A percentile compares a stretch with the other conserved stretches of the same genome.
Evolutionary conservation across 2,113 vertebrate genomes (phyloP).

Genomic region (Cebidichthys violaceus): DNA sequence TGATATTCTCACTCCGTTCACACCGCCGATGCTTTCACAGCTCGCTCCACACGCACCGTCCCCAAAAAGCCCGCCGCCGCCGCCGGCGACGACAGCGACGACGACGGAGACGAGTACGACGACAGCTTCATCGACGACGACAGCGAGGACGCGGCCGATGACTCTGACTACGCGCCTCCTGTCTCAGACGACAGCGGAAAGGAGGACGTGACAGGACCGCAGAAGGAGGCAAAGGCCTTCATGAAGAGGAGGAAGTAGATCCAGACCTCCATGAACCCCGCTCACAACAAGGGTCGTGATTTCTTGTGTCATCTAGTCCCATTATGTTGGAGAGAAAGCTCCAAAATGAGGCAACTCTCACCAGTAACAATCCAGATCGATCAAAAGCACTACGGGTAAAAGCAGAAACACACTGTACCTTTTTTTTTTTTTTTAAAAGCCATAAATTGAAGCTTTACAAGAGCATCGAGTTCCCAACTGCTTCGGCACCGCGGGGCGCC

Average conservation of each 20-base stretch:
- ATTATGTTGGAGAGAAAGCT: too few species aligned
- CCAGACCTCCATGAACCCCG: neutral
- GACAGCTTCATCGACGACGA: slow-evolving; percentile 82
- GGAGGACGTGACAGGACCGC: slow-evolving; percentile 69
- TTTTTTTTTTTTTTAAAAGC: too few species aligned
- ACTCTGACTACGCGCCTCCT: slow-evolving; percentile 78
- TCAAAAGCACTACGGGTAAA: too few species aligned
- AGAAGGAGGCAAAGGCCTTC: slow-evolving; percentile 71
- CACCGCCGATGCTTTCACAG: slow-evolving; percentile 19
- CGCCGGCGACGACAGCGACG: slow-evolving; percentile 30
- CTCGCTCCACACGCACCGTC: neutral
- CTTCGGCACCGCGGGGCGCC: too few species aligned
- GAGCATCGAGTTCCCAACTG: too few species aligned
- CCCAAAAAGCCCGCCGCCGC: neutral
- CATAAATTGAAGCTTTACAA: too few species aligned
- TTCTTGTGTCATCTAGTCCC: too few species aligned
- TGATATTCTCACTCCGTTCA: neutral
- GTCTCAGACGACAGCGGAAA: slow-evolving; percentile 59
- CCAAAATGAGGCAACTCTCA: too few species aligned
- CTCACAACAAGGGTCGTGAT: too few species aligned
- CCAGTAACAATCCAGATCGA: too few species aligned
- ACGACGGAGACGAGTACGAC: slow-evolving; percentile 54
- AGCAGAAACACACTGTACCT: too few species aligned
- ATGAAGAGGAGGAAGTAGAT: slow-evolving; percentile 63
- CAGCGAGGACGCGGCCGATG: slow-evolving; percentile 71